Evolutionary conservation across 2,888 invertebrate genomes (phyloP).

Genomic region (Ectropis crepuscularia): DNA sequence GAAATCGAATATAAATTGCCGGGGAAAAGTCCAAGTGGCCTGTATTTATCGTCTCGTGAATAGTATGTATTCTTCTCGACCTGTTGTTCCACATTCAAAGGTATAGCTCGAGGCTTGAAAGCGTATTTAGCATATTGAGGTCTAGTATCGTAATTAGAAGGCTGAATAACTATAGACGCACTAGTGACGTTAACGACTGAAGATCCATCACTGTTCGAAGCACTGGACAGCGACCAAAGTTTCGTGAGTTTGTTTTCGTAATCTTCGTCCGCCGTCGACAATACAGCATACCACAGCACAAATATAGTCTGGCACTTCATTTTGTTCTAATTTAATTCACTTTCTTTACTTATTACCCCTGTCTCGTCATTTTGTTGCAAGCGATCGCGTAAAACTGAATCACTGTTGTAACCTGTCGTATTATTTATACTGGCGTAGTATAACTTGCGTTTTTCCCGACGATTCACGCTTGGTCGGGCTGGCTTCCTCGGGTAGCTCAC

Average conservation of each 20-base stretch:
- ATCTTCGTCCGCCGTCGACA: conserved; percentile 56
- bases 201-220: conserved; percentile 61
- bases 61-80: conserved; percentile 68
- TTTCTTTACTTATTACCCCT: conserved; percentile 60
- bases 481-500: conserved; percentile 62
- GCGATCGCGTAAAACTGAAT: conserved; percentile 82
- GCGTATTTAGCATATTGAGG: conserved; percentile 57
- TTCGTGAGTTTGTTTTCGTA: conserved; percentile 70
- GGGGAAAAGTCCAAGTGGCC: conserved; percentile 74
- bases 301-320: conserved; percentile 64
- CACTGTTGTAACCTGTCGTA: conserved; percentile 69
- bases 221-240: conserved; percentile 65
- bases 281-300: conserved; percentile 62
- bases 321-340: conserved; percentile 54
- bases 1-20: conserved; percentile 80
- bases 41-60: conserved; percentile 58
- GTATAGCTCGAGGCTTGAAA: conserved; percentile 72
- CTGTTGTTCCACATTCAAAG: conserved; percentile 58
- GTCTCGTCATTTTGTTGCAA: conserved; percentile 75
- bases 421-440: conserved; percentile 82
- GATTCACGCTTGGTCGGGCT: conserved; percentile 72
- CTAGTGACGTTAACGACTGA: conserved; percentile 70
- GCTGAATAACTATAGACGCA: conserved; percentile 69
- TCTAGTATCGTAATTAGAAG: conserved; percentile 58
- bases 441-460: conserved; percentile 79